Evolutionary conservation across 1,140 invertebrate genomes (phyloP), one percentile per base, ranked within the genome.

Genomic region (Achatina immaculata): DNA sequence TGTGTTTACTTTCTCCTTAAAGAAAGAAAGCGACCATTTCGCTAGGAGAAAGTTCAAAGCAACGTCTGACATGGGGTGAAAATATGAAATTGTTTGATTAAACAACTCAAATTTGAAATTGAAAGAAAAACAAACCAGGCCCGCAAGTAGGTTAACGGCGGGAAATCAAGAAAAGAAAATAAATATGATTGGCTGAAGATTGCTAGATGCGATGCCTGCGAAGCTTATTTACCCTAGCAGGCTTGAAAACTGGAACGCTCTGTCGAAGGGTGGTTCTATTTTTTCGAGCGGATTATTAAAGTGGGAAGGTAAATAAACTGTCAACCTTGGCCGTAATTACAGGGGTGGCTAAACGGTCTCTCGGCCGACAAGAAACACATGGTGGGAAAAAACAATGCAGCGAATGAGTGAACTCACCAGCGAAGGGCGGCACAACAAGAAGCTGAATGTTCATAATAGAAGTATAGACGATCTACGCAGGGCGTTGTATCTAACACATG

Each of bases 271-370:
- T 62, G 58, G 58, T 76, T 65, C 31, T 65, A 62, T 76, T 62
- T 62, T n/a, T 62, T 38, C 31, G 34, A 65, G 51, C 14, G 40
- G 51, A 58, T 76, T 76, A 76, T 65, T 62, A 76, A 76, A 76
- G 71, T 73, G 71, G 6, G 48, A 73, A 51, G n/a, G 43, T 73
- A 73, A 73, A 73, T 73, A 73, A 73, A 73, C 71, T 73, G 71
- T 48, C 71, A 73, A 43, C 40, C 71, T 24, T n/a, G 43, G 71
- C 42, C 71, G 71, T 73, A 73, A 73, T 73, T 73, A 73, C 71
- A 31, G 6, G 43, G 71, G 28, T 28, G 42, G 38, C 43, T 73
- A 48, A 73, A 48, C 71, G 71, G 38, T 48, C 28, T 42, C 45
- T 31, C n/a, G 71, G 48, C 42, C 42, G 71, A 73, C 71, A 73